phyloP scores from a whole-genome alignment of 2,113 vertebrate genomes.

The Cyprinodon brontotheroides region DNA sequence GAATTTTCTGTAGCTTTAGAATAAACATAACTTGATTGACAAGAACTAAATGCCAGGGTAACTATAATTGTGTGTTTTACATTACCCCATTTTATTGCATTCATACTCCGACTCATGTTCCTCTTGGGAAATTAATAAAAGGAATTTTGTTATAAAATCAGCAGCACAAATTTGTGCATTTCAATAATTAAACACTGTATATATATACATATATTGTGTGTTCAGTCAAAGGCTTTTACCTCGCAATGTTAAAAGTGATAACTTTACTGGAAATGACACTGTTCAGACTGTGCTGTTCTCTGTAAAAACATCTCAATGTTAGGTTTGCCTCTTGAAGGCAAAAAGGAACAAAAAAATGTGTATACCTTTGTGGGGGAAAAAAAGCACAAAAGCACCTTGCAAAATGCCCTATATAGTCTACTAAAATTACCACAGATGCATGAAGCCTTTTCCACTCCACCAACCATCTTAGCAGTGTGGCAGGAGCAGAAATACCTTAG shows the following conservation, averaged over 20 bases:
- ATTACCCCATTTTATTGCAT: slow-evolving; percentile 32
- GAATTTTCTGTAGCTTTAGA: slow-evolving; percentile 45
- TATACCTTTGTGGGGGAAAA: neutral
- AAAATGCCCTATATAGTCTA: slow-evolving; percentile 6
- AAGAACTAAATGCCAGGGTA: slow-evolving; percentile 53
- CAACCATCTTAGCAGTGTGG: slow-evolving; percentile 30
- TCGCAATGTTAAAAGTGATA: slow-evolving; percentile 11
- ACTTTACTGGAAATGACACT: neutral
- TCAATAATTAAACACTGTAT: slow-evolving; percentile 19
- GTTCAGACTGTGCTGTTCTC: neutral
- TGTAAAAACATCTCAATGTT: neutral
- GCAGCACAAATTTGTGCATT: slow-evolving; percentile 39
- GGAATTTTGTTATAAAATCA: slow-evolving; percentile 57
- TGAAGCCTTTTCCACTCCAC: slow-evolving; percentile 36
- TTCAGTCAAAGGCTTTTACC: neutral
- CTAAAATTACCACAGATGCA: slow-evolving; percentile 13
- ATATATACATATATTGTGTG: neutral
- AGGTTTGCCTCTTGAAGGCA: slow-evolving; percentile 5
- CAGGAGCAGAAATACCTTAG: slow-evolving; percentile 40
- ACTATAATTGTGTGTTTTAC: slow-evolving; percentile 39
- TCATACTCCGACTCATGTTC: slow-evolving; percentile 52
- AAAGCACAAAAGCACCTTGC: neutral
- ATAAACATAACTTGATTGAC: slow-evolving; percentile 46
- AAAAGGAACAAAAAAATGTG: slow-evolving; percentile 11
- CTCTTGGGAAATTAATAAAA: slow-evolving; percentile 59